phyloP scores from a whole-genome alignment of 2,797 vertebrate species.

The Epinephelus malabaricus region DNA sequence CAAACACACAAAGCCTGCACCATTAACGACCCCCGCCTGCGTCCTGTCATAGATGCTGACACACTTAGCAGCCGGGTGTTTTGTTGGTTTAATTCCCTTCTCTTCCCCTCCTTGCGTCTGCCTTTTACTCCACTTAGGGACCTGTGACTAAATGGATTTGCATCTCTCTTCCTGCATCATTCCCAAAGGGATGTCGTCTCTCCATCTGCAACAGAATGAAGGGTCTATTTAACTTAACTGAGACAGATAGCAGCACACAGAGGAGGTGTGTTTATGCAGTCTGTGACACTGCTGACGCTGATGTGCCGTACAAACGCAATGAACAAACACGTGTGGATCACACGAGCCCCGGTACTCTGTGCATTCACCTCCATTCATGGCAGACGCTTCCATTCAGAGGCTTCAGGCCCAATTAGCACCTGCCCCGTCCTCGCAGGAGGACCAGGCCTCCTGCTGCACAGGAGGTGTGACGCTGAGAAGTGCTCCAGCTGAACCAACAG shows the following conservation, averaged over 20 bases:
- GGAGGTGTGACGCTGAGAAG: conserved; percentile 67
- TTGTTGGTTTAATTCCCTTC: conserved; percentile 60
- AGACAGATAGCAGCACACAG: conserved; percentile 41
- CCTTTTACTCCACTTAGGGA: conserved; percentile 55
- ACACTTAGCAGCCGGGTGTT: conserved; percentile 60
- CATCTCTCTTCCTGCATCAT: conserved; percentile 55
- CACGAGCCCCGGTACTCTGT: conserved; percentile 4
- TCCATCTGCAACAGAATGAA: conserved; percentile 45
- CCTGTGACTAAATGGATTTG: conserved; percentile 80
- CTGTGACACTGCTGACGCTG: conserved; percentile 20
- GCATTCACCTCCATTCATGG: conserved; percentile 57
- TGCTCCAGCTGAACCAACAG: conserved; percentile 75
- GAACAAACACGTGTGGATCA: conserved; percentile 57
- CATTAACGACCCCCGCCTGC: conserved; percentile 25
- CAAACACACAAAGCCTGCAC: conserved; percentile 47
- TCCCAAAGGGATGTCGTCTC: conserved; percentile 59
- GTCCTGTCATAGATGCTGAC: conserved; percentile 50
- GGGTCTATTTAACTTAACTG: conserved; percentile 38
- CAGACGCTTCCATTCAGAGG: conserved; percentile 68
- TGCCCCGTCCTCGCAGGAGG: conserved; percentile 46
- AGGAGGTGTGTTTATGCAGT: conserved; percentile 47
- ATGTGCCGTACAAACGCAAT: conserved; percentile 23
- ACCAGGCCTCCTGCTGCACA: conserved; percentile 50
- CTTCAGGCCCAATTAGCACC: conserved; percentile 77
- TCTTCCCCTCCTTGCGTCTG: conserved; percentile 36